Base-by-base conservation (phyloP, 64 coral and sea anemone species). In the Stichodactyla helianthus region DNA sequence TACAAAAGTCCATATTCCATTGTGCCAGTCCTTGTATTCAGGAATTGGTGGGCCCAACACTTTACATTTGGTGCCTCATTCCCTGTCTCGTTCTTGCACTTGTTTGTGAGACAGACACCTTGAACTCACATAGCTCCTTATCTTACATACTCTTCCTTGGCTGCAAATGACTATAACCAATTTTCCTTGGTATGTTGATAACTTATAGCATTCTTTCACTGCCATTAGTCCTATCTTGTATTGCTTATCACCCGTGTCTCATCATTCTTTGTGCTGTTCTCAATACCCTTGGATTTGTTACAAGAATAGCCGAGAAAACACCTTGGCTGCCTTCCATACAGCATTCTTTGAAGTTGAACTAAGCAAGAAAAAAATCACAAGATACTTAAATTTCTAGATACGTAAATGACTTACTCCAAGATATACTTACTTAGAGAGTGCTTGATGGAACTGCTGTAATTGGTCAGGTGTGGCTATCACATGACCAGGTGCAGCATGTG, bases 391-490 rank as follows among this genome's bases (percentile, higher is more conserved):
- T 52, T 57, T 26, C 19, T 23, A 22, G 25, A 68, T 22, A 4
- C 8, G 0, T 0, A 18, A 68, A 68, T 17, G 63, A 22, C 5
- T 25, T 22, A 20, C 19, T 16, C 53, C 10, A 8, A 53, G 50
- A 14, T 6, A 7, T 84, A 92, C 93, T 93, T 82, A 99, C 97
- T 83, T 68, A 78, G 91, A 77, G 5, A 99, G 58, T 12, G 87
- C 77, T 10, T 99, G 88, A 57, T 99, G 97, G 79, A 99, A 99
- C 77, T 99, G 88, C 50, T 93, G 90, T 14, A 99, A 82, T 76
- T 99, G 97, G 4, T 86, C 77, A n/a, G 88, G 93, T 15, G 97
- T 99, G 14, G 93, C 97, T 93, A 99, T 93, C 6, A 90, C 54
- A 83, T 84, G 86, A 9, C 97, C 97, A 4, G 93, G 90, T 11